Percentiles rank a stretch among this genome's conserved stretches.
phyloP scores from a whole-genome alignment of 1,140 invertebrate species.

The Drosophila subobscura region DNA sequence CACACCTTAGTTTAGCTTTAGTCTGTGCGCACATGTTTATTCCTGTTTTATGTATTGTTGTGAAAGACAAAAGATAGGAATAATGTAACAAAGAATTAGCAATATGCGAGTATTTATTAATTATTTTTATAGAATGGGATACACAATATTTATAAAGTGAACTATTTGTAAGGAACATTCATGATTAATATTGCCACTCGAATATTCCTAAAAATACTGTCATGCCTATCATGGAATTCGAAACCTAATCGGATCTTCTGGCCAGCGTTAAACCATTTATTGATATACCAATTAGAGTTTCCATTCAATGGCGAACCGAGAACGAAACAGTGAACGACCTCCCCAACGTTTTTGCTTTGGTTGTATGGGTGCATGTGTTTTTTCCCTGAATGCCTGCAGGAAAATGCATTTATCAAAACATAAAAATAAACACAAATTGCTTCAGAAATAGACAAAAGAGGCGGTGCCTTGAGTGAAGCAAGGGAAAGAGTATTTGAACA shows the following conservation, averaged over 20 bases:
- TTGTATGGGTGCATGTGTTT: constrained; percentile 5
- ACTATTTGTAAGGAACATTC: no score
- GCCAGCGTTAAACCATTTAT: constrained; percentile 30
- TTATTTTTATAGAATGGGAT: no score
- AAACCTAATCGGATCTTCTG: constrained; percentile 27
- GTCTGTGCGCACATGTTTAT: background rate
- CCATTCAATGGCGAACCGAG: constrained; percentile 34
- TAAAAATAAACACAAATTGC: constrained; percentile 82
- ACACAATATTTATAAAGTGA: no score
- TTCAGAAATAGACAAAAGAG: constrained; percentile 72
- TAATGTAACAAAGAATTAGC: constrained; percentile 3
- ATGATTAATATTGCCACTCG: background rate
- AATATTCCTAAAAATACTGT: constrained; percentile 1
- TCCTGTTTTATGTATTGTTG: background rate
- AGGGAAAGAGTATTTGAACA: constrained; percentile 63
- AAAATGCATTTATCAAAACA: constrained; percentile 81
- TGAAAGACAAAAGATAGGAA: background rate
- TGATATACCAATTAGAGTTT: constrained; percentile 52
- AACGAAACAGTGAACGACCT: constrained; percentile 65
- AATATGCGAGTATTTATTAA: background rate
- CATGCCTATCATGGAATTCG: constrained; percentile 19
- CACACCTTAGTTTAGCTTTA: background rate
- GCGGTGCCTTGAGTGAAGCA: constrained; percentile 2
- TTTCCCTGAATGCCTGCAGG: constrained; percentile 20
- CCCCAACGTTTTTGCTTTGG: constrained; percentile 42